Evolutionary conservation across 1,140 invertebrate species (phyloP), one percentile per base, ranked within the genome.

Genomic region (Gonioctena quinquepunctata): DNA sequence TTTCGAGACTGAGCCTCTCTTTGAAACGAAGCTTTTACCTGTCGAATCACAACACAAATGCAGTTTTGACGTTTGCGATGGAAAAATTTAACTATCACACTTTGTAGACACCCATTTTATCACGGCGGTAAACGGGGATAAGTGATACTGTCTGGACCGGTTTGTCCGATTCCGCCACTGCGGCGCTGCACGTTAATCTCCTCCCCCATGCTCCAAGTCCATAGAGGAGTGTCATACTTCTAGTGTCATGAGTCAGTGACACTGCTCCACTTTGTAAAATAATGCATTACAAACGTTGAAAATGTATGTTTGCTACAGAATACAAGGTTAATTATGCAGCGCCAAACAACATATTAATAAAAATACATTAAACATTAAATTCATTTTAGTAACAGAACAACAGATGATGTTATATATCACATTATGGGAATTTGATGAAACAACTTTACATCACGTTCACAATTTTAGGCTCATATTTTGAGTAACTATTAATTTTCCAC

Each of bases 401-500:
- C 56, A 60, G 63, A 69, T 62, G 63, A 69, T 69, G 61, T 61
- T 69, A 69, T 49, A 69, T 70, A 70, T 70, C 68, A 70, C 68
- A 70, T 65, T 48, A 25, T 65, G 61, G 62, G 61, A 64, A 61
- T 70, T 70, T 69, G 54, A 25, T 64, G 50, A 56, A 56, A 70
- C 25, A 21, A 64, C 52, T 42, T 18, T 69, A 65, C 57, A 70
- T 70, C 68, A 70, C 65, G 68, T 70, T 70, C 68, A 70, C 11
- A 42, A 42, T 42, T 42, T n/a, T 42, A n/a, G 11, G 11, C 6
- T 3, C 8, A 42, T 0, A 42, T n/a, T 42, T 42, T 42, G n/a
- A 8, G 2, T 3, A 8, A 2, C n/a, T 42, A n/a, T 42, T 8
- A n/a, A 42, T 13, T 2, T 42, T n/a, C 33, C n/a, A 42, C n/a